phyloP scores from a whole-genome alignment of 2,888 invertebrate species.

The Parnassius apollo region DNA sequence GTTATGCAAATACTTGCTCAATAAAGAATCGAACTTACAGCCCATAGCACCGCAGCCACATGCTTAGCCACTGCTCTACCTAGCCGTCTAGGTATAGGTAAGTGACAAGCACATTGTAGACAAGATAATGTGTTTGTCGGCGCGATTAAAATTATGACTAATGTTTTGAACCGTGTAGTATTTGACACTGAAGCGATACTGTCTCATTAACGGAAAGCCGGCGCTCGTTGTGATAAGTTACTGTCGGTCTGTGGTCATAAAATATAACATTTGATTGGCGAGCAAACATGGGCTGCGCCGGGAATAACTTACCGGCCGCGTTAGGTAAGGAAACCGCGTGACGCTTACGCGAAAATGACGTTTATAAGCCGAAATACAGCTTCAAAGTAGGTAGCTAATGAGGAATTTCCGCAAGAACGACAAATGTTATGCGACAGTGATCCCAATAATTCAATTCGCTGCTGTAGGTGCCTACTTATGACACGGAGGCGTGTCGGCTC shows the following conservation, averaged over 20 bases:
- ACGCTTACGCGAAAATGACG: slow-evolving; percentile 46
- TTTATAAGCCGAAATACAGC: slow-evolving; percentile 34
- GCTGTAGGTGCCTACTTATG: slow-evolving; percentile 25
- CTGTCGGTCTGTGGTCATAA: slow-evolving; percentile 61
- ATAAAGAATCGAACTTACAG: no score
- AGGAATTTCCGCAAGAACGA: slow-evolving; percentile 31
- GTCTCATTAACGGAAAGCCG: slow-evolving; percentile 71
- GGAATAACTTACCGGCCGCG: slow-evolving; percentile 37
- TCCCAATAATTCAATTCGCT: slow-evolving; percentile 48
- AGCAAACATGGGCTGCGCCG: slow-evolving; percentile 51
- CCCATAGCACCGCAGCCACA: no score
- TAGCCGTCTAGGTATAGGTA: no score
- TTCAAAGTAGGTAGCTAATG: slow-evolving; percentile 28
- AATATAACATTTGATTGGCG: slow-evolving; percentile 68
- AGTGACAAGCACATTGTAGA: no score
- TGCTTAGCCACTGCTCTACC: no score
- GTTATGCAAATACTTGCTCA: no score
- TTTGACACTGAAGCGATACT: slow-evolving; percentile 66
- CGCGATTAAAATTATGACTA: slow-evolving; percentile 7
- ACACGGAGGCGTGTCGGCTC: slow-evolving; percentile 12
- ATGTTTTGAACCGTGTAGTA: slow-evolving; percentile 46
- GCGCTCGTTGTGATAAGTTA: slow-evolving; percentile 71
- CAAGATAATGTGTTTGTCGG: no score
- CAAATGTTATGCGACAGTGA: slow-evolving; percentile 33
- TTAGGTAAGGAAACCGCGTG: slow-evolving; percentile 38